Base-by-base conservation (phyloP, 1,140 invertebrate genomes). In the Globodera ellingtonae region DNA sequence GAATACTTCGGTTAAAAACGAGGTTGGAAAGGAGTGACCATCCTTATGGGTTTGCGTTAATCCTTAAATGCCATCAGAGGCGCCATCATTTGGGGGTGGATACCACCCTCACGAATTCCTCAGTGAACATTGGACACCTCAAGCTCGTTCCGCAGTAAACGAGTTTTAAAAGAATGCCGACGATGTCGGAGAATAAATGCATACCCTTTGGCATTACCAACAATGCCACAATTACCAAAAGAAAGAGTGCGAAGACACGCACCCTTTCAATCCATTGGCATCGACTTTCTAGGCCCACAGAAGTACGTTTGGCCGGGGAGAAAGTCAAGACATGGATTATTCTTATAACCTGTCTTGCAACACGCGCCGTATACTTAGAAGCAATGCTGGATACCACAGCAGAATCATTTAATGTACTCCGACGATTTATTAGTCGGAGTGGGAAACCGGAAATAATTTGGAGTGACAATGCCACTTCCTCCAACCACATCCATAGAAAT, bases 271-370 rank as follows among this genome's bases (percentile, higher is more conserved):
- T 59, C 18, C 1, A 67, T 79, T 65, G 78, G 78, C 46, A 18
- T 79, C 6, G 78, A 79, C 24, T 79, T 76, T 47, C 8, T 69
- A 4, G 78, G 78, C 9, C 78, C 78, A 21, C 75, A 1, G 46
- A 18, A 15, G 21, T 24, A 15, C 70, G 70, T 1, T 47, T 72
- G 15, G 50, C 46, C 50, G 70, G 70, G 15, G 50, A 50, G 10
- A 50, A 50, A 10, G 50, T 50, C 7, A 50, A 50, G 3, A 3
- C 50, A 72, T 72, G 46, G 50, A n/a, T 72, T 24, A 18, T 72
- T 72, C 6, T 72, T 4, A 47, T 72, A 18, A 50, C 50, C 4
- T 72, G 70, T 8, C 21, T 72, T 2, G 15, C 70, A 1, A 72
- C 70, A 0, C 4, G 70, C 0, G 70, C 70, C 0, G 50, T 72